Base-by-base conservation (phyloP, 2,888 invertebrate species). In the Ichneumon xanthorius region DNA sequence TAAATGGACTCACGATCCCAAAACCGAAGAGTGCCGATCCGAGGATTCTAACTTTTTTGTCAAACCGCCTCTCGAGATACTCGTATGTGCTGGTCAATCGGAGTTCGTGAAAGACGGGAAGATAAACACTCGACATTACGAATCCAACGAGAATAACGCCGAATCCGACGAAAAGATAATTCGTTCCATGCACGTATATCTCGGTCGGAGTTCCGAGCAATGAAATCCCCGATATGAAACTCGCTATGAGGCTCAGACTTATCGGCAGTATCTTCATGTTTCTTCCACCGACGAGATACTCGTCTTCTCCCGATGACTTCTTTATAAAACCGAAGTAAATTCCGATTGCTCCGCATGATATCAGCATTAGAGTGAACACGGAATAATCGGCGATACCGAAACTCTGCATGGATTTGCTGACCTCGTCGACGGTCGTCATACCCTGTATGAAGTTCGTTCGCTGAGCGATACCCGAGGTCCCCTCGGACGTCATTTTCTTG, bases 251-350 rank as follows among this genome's bases (percentile, higher is more conserved):
- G 0, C 98, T 98, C 95, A 98, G 95, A 45, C 97, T 96, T 77
- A 98, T 96, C 3, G 98, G 98, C 92, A 98, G 95, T 22, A 96
- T 96, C 90, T 96, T 96, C 97, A 98, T 97, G 90, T 96, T 96
- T 89, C 97, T 95, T 79, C 97, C 97, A 30, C 97, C 98, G 80
- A 98, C 96, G 73, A 98, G 95, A 92, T 98, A 98, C 81, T 95
- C 95, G 91, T 97, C 97, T 92, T 96, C 95, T 1, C 96, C 95
- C 0, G 94, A 94, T 76, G 96, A 95, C 85, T 96, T 96, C 92
- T 96, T 96, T 92, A 96, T 95, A 87, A 97, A 96, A 0, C 97
- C 98, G 94, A 97, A 98, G 92, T 97, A 97, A n/a, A 98, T 94
- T 0, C 98, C 98, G 67, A 98, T 96, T 14, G 95, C 94, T 0